These are phyloP conservation scores for Myocastor coypus DNA, from an alignment of 2,113 vertebrate species.

Conservation along the genomic window DNA sequence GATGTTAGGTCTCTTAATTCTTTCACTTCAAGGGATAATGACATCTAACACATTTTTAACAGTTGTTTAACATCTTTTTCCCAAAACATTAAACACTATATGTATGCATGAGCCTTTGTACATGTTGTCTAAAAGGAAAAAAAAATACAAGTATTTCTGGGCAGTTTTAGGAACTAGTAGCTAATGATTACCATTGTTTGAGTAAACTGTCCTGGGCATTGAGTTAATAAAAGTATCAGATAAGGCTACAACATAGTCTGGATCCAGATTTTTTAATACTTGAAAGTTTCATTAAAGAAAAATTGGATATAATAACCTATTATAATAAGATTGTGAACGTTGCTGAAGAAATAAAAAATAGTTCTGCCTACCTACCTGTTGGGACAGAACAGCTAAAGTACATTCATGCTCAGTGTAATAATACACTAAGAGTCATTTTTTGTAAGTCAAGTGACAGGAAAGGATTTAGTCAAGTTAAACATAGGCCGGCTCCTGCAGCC, in stretches of 20 bases:
- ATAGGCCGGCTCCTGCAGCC: neutral
- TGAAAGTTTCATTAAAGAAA: slow-evolving; percentile 64
- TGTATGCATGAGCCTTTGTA: neutral
- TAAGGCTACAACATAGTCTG: slow-evolving; percentile 26
- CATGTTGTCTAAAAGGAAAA: neutral
- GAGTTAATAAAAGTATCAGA: slow-evolving; percentile 65
- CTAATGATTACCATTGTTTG: slow-evolving; percentile 20
- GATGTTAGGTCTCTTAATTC: neutral
- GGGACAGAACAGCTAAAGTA: neutral
- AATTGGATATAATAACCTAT: slow-evolving; percentile 16
- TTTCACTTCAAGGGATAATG: neutral
- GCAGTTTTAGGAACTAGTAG: slow-evolving; percentile 41
- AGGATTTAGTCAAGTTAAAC: neutral
- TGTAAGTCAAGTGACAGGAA: neutral
- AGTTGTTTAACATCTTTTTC: slow-evolving; percentile 3
- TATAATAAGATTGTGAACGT: slow-evolving; percentile 5
- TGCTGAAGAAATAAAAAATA: slow-evolving; percentile 53
- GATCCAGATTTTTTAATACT: neutral
- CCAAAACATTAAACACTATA: neutral
- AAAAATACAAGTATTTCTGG: neutral
- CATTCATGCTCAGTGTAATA: neutral
- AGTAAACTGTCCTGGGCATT: slow-evolving; percentile 28
- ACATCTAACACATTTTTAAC: neutral
- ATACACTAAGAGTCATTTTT: neutral
- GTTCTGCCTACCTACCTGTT: neutral